Base-by-base conservation (phyloP, 1,140 invertebrate species). In the Palaemon carinicauda region DNA sequence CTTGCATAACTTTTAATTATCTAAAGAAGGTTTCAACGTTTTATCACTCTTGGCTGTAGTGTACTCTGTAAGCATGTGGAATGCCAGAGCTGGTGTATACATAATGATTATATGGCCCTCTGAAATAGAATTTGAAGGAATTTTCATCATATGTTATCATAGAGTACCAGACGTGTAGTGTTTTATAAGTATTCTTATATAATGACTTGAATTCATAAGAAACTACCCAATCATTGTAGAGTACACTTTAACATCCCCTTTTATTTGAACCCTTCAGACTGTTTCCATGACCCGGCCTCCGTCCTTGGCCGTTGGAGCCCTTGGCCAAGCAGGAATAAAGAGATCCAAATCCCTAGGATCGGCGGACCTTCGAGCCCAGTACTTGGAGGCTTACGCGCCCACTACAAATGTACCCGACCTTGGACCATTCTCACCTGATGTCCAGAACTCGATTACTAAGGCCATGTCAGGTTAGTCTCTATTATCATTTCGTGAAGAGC, bases 321-420 rank as follows among this genome's bases (percentile, higher is more conserved):
- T 84, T 10, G 86, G 75, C 54, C 80, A 85, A 69, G 81, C 83
- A 65, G 84, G 83, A n/a, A 88, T 96, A 21, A 96, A 96, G 91
- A 93, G 96, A 29, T 96, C 96, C 12, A 97, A 96, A 91, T 96
- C 95, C 74, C 91, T 96, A 71, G 96, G 95, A 1, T 94, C 95
- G 1, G 93, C 86, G 41, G 88, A 86, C 89, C 74, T 88, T 65
- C 79, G 89, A 80, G 87, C 90, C 53, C 84, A 82, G 83, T 79
- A 71, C 21, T 80, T 80, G 69, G 79, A 90, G 90, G 5, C 86
- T 90, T 10, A 92, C 92, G 89, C 75, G 31, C 12, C 60, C 21
- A 14, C 82, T 52, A 17, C 94, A 2, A 95, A 96, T 87, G 94
- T 94, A 3, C 94, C 94, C 0, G 95, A 96, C 90, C 92, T 96